Conservation (phyloP, 2,797 vertebrate species). For the Numenius phaeopus region DNA sequence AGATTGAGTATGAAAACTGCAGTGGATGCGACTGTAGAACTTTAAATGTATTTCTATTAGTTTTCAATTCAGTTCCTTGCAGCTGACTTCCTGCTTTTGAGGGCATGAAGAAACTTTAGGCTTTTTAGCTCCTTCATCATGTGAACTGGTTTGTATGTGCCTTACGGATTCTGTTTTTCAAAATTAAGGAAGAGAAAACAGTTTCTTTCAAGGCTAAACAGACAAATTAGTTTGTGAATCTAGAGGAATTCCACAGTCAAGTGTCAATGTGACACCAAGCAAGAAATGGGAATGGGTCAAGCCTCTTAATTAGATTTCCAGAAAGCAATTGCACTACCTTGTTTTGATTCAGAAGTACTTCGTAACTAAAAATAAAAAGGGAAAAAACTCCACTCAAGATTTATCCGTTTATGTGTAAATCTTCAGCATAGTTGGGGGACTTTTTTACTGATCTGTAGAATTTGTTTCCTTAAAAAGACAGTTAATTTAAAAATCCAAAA, state of each 20-base stretch:
- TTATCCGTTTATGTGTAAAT: background rate
- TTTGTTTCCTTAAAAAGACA: background rate
- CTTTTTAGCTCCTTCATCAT: background rate
- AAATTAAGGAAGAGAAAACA: background rate
- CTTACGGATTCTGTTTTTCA: background rate
- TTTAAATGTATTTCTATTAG: background rate
- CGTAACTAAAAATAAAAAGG: background rate
- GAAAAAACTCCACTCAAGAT: fast-evolving
- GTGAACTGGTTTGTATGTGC: background rate
- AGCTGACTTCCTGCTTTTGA: background rate
- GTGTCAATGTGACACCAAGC: background rate
- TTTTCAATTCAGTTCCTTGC: background rate
- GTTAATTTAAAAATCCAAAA: background rate
- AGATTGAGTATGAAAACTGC: background rate
- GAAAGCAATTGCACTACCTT: background rate
- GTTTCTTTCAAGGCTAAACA: background rate
- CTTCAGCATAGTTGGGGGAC: background rate
- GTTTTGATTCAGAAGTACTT: background rate
- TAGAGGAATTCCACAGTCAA: background rate
- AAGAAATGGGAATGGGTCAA: background rate
- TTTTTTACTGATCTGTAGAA: background rate
- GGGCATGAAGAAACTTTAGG: background rate
- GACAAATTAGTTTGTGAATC: background rate
- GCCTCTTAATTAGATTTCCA: background rate
- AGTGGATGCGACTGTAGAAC: background rate